Percentiles rank a stretch among this genome's conserved stretches.
These are phyloP conservation scores for Haemorhous mexicanus DNA, from an alignment of 2,113 vertebrate species.

Conservation along the genomic window DNA sequence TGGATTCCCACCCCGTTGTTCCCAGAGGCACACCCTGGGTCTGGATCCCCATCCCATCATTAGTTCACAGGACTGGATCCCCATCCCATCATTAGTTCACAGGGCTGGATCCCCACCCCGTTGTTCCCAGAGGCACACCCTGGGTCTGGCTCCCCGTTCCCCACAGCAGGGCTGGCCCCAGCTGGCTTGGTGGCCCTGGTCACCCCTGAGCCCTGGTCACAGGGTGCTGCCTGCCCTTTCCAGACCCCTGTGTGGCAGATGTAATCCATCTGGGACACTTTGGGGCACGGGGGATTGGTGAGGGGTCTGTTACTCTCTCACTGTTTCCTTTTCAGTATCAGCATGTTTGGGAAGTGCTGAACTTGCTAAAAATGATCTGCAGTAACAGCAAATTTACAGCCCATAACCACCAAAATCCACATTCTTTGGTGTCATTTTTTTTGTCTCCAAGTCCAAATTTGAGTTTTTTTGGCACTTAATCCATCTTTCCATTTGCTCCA, in stretches of 20 bases:
- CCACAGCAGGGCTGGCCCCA: background rate
- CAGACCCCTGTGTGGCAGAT: rapidly evolving
- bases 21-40: too few relatives aligned
- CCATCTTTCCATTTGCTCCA: background rate
- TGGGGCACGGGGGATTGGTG: rapidly evolving
- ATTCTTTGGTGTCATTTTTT: background rate
- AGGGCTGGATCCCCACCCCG: too few relatives aligned
- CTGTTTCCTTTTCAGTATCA: rapidly evolving
- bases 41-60: too few relatives aligned
- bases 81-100: too few relatives aligned
- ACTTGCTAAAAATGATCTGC: rapidly evolving
- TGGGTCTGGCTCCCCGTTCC: too few relatives aligned
- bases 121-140: too few relatives aligned
- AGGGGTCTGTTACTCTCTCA: background rate
- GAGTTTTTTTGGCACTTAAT: background rate
- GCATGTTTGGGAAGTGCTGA: background rate
- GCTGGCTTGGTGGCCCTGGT: background rate
- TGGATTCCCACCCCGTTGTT: too few relatives aligned
- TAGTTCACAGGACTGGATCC: too few relatives aligned
- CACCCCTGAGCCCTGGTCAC: rapidly evolving
- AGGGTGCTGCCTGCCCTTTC: background rate
- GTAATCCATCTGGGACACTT: rapidly evolving
- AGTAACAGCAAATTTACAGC: background rate
- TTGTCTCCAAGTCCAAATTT: rapidly evolving
- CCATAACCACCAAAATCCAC: background rate